A percentile compares a stretch with the other conserved stretches of the same genome.
Conservation (phyloP, 2,113 vertebrate genomes). For the Notothenia rossii region DNA sequence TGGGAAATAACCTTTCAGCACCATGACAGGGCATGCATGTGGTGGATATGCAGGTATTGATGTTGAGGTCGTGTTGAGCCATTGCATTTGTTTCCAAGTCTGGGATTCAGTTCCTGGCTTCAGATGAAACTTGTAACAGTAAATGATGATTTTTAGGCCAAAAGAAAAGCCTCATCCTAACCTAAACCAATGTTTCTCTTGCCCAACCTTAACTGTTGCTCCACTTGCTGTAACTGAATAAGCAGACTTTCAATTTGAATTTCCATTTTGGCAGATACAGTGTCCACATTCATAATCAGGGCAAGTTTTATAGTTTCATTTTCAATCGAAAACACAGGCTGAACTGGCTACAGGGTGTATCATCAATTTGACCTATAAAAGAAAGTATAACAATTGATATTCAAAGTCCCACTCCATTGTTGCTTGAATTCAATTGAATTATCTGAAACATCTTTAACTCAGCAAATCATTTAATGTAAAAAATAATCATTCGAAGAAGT, state of each 20-base stretch:
- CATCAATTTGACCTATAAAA: not conserved
- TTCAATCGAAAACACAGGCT: not conserved
- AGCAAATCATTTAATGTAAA: not conserved
- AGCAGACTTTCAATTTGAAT: no score
- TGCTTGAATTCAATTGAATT: not conserved
- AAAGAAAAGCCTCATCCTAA: not conserved
- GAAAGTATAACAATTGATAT: not conserved
- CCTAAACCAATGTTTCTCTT: not conserved
- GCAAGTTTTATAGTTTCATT: no score
- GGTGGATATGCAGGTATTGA: not conserved
- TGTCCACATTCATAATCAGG: not conserved
- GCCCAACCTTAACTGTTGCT: not conserved
- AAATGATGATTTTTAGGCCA: not conserved
- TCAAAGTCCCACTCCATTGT: not conserved
- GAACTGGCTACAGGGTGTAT: not conserved
- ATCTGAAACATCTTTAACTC: not conserved
- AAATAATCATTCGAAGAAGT: not conserved
- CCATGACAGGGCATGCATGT: not conserved
- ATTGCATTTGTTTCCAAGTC: slow-evolving; percentile 13
- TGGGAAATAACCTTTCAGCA: slow-evolving; percentile 37
- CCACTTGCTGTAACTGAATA: not conserved
- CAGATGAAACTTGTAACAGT: not conserved
- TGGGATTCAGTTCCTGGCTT: slow-evolving; percentile 12
- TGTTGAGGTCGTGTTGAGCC: slow-evolving; percentile 17
- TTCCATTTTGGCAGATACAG: not conserved